Evolutionary conservation across 2,113 vertebrate genomes (phyloP).

Genomic region (Periophthalmodon schlosseri): DNA sequence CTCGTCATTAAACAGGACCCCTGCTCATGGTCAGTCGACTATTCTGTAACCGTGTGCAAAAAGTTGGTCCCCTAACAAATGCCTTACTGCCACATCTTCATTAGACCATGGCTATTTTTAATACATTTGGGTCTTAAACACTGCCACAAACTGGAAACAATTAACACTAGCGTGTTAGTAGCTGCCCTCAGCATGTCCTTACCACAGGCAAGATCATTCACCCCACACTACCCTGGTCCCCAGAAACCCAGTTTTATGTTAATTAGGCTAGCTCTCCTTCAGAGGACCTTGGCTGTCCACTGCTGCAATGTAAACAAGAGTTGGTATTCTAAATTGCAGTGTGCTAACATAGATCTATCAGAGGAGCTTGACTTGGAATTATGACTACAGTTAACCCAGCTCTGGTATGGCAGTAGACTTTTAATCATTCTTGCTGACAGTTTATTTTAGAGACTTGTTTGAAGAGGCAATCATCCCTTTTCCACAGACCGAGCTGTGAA

Average conservation of each 20-base stretch:
- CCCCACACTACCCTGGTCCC: conserved; percentile 74
- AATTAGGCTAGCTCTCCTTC: conserved; percentile 92
- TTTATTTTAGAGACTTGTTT: conserved; percentile 69
- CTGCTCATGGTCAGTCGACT: conserved; percentile 30
- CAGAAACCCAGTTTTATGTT: conserved; percentile 85
- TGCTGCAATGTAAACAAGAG: conserved; percentile 82
- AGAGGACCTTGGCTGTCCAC: conserved; percentile 87
- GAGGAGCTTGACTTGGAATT: conserved; percentile 79
- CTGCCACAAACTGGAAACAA: conserved; percentile 82
- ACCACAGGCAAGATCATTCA: conserved; percentile 85
- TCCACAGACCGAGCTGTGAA: conserved; percentile 46
- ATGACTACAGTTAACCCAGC: conserved; percentile 74
- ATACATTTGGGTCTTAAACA: conserved; percentile 80
- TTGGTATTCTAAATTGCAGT: conserved; percentile 63
- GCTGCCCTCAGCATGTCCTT: conserved; percentile 86
- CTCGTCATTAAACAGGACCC: conserved; percentile 49
- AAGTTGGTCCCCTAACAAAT: conserved; percentile 58
- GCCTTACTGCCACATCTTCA: conserved; percentile 60
- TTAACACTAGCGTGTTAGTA: conserved; percentile 83
- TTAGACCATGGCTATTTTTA: conserved; percentile 73
- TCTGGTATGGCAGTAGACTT: conserved; percentile 50
- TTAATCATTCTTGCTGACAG: conserved; percentile 74
- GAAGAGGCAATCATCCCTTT: conserved; percentile 60
- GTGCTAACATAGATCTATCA: conserved; percentile 66
- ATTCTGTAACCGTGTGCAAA: conserved; percentile 54